Conservation (phyloP, 1,140 invertebrate species). For the Coboldia fuscipes region DNA sequence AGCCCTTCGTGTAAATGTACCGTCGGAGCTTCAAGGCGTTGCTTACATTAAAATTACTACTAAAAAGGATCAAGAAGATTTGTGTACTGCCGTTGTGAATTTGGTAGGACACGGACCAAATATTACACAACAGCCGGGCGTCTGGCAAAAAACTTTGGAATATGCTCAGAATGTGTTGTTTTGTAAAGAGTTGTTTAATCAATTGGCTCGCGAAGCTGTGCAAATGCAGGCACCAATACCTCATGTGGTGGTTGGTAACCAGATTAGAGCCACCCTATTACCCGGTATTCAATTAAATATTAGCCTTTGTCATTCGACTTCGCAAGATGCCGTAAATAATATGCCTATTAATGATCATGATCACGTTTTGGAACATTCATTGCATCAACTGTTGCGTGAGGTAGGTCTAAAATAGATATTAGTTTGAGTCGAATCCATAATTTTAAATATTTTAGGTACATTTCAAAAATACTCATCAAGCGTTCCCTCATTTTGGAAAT, state of each 20-base stretch:
- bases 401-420: neutral
- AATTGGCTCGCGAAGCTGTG: constrained; percentile 85
- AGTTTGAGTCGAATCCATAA: no score
- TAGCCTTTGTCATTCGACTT: constrained; percentile 51
- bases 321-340: constrained; percentile 37
- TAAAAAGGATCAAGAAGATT: constrained; percentile 74
- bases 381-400: constrained; percentile 81
- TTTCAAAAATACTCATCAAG: constrained; percentile 78
- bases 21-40: constrained; percentile 82
- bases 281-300: constrained; percentile 79
- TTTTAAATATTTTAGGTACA: constrained; percentile 38
- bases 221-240: constrained; percentile 80
- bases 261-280: constrained; percentile 87
- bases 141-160: constrained; percentile 89
- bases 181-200: constrained; percentile 91
- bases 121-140: constrained; percentile 39
- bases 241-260: constrained; percentile 90
- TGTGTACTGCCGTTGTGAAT: constrained; percentile 57
- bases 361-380: constrained; percentile 85
- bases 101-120: constrained; percentile 37
- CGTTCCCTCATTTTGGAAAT: constrained; percentile 83
- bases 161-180: constrained; percentile 93
- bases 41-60: constrained; percentile 90
- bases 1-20: constrained; percentile 76
- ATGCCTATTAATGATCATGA: constrained; percentile 63